Conservation (phyloP, 2,888 invertebrate genomes). For the Orthosia cruda region DNA sequence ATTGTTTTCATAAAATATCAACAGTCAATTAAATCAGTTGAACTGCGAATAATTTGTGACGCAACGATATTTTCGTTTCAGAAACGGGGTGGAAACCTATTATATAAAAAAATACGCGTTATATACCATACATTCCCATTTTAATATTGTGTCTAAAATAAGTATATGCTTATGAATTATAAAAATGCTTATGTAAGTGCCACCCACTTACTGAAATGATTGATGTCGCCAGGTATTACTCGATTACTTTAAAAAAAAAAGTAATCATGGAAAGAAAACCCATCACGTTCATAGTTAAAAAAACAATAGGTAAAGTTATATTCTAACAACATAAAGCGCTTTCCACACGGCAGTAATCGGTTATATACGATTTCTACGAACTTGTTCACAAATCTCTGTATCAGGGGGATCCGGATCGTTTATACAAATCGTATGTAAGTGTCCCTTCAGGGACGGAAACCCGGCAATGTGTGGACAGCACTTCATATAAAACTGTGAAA, state of each 20-base stretch:
- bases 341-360: too few species aligned
- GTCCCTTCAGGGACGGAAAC: too few species aligned
- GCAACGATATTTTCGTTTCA: neutral
- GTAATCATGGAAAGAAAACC: neutral
- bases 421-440: too few species aligned
- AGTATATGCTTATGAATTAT: conserved; percentile 34
- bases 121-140: conserved; percentile 39
- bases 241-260: neutral
- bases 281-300: too few species aligned
- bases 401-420: too few species aligned
- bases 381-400: too few species aligned
- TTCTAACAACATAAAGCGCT: too few species aligned
- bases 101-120: conserved; percentile 12
- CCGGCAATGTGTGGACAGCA: neutral
- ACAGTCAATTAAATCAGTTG: neutral
- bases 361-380: too few species aligned
- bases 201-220: conserved; percentile 16
- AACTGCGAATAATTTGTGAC: neutral
- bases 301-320: too few species aligned
- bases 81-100: neutral
- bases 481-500: neutral
- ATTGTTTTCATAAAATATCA: neutral
- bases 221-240: neutral
- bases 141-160: conserved; percentile 30
- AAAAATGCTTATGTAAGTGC: neutral